Conservation (phyloP, 2,888 invertebrate species). For the Cylindroiulus punctatus region DNA sequence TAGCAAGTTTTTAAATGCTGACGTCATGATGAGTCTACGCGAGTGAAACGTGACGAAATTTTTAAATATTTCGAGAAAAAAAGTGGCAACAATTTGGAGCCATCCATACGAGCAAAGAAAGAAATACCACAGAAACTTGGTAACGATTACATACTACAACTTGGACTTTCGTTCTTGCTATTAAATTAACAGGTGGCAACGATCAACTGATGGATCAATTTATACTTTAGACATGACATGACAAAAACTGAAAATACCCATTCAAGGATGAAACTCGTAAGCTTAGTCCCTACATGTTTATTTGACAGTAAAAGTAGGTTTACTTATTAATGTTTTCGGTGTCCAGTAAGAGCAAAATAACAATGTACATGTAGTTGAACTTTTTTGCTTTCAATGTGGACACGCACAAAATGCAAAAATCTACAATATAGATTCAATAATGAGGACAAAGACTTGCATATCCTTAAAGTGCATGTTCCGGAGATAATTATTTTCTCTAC, state of each 20-base stretch:
- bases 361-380: too few relatives aligned
- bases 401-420: neutral
- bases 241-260: neutral
- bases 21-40: neutral
- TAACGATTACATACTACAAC: neutral
- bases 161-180: neutral
- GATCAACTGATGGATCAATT: neutral
- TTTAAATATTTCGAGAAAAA: neutral
- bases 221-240: neutral
- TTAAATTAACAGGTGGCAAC: neutral
- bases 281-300: neutral
- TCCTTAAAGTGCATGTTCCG: neutral
- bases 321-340: neutral
- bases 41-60: neutral
- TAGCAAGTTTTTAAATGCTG: neutral
- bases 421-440: too few relatives aligned
- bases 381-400: neutral
- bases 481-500: neutral
- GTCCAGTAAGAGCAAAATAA: neutral
- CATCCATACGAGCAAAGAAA: neutral
- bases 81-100: neutral
- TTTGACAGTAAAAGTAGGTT: neutral
- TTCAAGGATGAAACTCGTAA: neutral
- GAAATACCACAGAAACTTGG: neutral
- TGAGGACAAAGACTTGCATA: neutral